Conservation (phyloP, 1,140 invertebrate species). For the Drosophila orena region DNA sequence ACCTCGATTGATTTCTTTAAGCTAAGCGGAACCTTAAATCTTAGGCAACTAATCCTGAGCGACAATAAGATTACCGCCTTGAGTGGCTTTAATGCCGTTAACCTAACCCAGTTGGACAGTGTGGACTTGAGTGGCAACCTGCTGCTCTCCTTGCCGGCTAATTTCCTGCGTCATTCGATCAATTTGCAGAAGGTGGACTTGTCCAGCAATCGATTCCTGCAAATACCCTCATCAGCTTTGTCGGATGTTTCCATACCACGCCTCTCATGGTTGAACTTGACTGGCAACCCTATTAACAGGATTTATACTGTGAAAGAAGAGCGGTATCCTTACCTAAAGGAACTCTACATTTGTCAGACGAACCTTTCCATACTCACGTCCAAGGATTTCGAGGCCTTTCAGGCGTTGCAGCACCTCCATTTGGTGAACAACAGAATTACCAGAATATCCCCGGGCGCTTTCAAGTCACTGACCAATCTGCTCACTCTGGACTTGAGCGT, state of each 20-base stretch:
- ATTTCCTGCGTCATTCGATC: constrained; percentile 91
- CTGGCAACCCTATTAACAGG: constrained; percentile 91
- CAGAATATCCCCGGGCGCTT: constrained; percentile 93
- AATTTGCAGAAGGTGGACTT: constrained; percentile 91
- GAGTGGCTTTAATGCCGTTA: constrained; percentile 91
- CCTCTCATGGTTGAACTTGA: constrained; percentile 91
- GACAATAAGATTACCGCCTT: constrained; percentile 91
- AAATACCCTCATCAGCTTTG: constrained; percentile 92
- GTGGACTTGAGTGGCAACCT: constrained; percentile 91
- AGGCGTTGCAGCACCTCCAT: constrained; percentile 90
- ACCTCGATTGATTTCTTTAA: constrained; percentile 91
- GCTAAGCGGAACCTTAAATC: constrained; percentile 89
- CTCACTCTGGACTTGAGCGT: constrained; percentile 92
- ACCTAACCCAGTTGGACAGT: constrained; percentile 89
- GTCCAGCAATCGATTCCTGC: constrained; percentile 91
- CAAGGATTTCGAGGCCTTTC: constrained; percentile 95
- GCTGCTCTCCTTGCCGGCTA: constrained; percentile 91
- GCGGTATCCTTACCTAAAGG: constrained; percentile 88
- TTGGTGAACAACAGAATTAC: constrained; percentile 91
- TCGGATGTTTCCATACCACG: constrained; percentile 90
- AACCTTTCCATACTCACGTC: constrained; percentile 94
- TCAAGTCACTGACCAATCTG: constrained; percentile 90
- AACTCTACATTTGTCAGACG: constrained; percentile 92
- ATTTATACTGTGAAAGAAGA: constrained; percentile 86
- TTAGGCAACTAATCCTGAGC: constrained; percentile 90